Conservation (phyloP, 2,113 vertebrate genomes). For the Leptodactylus fuscus region DNA sequence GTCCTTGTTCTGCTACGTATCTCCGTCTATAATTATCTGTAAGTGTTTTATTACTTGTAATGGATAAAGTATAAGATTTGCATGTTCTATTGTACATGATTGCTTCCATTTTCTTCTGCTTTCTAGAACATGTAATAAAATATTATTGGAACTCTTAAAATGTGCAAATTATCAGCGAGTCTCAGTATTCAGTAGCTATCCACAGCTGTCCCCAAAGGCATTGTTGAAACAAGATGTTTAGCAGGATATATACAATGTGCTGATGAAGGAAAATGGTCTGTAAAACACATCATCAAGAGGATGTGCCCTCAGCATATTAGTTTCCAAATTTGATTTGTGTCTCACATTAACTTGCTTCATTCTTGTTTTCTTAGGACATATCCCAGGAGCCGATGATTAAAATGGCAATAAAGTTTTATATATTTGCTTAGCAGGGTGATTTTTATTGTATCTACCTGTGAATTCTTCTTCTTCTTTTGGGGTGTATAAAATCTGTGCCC, state of each 20-base stretch:
- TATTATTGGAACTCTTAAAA: slow-evolving; percentile 43
- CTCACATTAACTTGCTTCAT: slow-evolving; percentile 13
- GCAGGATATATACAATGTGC: slow-evolving; percentile 44
- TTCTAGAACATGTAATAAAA: slow-evolving; percentile 29
- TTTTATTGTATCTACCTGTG: not conserved
- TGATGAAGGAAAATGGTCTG: slow-evolving; percentile 49
- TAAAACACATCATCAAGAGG: slow-evolving; percentile 38
- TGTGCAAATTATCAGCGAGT: slow-evolving; percentile 42
- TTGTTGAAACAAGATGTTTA: slow-evolving; percentile 46
- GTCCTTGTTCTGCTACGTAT: not conserved
- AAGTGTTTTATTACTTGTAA: slow-evolving; percentile 5
- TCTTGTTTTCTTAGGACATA: slow-evolving; percentile 16
- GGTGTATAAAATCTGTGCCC: not conserved
- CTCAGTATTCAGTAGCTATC: slow-evolving; percentile 17
- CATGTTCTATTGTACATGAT: not conserved
- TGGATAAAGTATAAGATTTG: not conserved
- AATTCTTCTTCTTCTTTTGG: not conserved
- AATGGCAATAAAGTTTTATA: not conserved
- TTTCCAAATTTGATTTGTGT: slow-evolving; percentile 42
- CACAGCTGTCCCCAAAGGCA: slow-evolving; percentile 46
- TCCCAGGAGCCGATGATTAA: slow-evolving; percentile 5
- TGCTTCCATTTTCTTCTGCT: slow-evolving; percentile 21
- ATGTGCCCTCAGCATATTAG: slow-evolving; percentile 43
- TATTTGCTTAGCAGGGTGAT: not conserved
- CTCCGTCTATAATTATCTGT: not conserved